Percentiles rank a stretch among this genome's conserved stretches.
These are phyloP conservation scores for Bhutanitis thaidina DNA, from an alignment of 2,888 invertebrate genomes.

Conservation along the genomic window DNA sequence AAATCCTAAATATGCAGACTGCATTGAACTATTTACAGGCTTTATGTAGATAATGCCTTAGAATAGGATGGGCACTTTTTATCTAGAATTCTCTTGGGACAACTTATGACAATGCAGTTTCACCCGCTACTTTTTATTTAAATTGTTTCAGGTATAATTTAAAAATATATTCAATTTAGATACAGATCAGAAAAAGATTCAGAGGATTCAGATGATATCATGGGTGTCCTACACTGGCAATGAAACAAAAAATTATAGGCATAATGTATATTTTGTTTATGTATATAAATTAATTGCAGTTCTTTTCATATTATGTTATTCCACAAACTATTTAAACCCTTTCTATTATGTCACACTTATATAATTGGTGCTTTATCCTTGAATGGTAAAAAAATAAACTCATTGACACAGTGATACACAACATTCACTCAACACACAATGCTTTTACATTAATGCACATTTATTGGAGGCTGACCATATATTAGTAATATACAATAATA, in stretches of 20 bases:
- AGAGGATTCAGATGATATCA: too few relatives aligned
- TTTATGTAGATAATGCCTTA: too few relatives aligned
- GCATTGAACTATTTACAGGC: too few relatives aligned
- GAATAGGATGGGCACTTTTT: too few relatives aligned
- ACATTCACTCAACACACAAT: conserved; percentile 30
- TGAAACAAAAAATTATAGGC: conserved; percentile 53
- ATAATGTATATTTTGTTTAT: conserved; percentile 70
- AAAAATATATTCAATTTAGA: too few relatives aligned
- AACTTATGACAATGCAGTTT: too few relatives aligned
- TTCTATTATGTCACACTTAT: conserved; percentile 74
- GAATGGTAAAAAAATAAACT: conserved; percentile 59
- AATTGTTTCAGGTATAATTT: too few relatives aligned
- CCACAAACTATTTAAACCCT: conserved; percentile 32
- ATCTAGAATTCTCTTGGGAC: too few relatives aligned
- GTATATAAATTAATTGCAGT: conserved; percentile 75
- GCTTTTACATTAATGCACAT: conserved; percentile 6
- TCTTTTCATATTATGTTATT: conserved; percentile 66
- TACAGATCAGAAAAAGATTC: too few relatives aligned
- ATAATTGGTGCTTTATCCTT: conserved; percentile 57
- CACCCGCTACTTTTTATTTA: too few relatives aligned
- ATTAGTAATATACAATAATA: not conserved
- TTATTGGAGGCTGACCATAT: not conserved
- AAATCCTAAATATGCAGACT: too few relatives aligned
- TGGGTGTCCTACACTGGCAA: too few relatives aligned
- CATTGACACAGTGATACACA: conserved; percentile 21